Evolutionary conservation across 2,113 vertebrate genomes (phyloP).

Genomic region (Amphiprion percula): DNA sequence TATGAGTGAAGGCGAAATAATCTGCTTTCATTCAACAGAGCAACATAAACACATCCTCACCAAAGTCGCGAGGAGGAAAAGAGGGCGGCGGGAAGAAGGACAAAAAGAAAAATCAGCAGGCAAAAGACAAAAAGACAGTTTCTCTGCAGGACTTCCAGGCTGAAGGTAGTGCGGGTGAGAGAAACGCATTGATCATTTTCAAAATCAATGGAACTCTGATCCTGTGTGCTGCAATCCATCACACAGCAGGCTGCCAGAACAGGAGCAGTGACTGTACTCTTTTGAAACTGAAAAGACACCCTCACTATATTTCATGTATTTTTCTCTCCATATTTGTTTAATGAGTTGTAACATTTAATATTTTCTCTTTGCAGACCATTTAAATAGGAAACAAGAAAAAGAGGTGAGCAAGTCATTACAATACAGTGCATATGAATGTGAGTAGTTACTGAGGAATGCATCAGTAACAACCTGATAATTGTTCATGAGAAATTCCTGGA

Average conservation of each 20-base stretch:
- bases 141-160: conserved; percentile 94
- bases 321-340: background rate
- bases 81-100: conserved; percentile 89
- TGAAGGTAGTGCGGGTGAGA: conserved; percentile 83
- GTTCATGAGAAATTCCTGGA: background rate
- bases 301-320: background rate
- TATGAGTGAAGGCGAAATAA: background rate
- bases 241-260: background rate
- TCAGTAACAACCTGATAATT: too few relatives aligned
- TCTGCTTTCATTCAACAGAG: conserved; percentile 55
- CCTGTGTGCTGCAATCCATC: background rate
- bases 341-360: background rate
- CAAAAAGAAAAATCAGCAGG: conserved; percentile 92
- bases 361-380: conserved; percentile 85
- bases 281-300: too few relatives aligned
- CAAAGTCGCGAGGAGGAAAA: conserved; percentile 85
- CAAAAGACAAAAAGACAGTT: conserved; percentile 94
- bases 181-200: background rate
- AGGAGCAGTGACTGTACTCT: too few relatives aligned
- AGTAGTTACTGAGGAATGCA: background rate
- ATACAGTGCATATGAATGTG: too few relatives aligned
- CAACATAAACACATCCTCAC: conserved; percentile 84
- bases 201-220: background rate
- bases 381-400: conserved; percentile 88
- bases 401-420: conserved; percentile 84